Base-by-base conservation (phyloP, 2,797 vertebrate species). In the Ispidina picta region DNA sequence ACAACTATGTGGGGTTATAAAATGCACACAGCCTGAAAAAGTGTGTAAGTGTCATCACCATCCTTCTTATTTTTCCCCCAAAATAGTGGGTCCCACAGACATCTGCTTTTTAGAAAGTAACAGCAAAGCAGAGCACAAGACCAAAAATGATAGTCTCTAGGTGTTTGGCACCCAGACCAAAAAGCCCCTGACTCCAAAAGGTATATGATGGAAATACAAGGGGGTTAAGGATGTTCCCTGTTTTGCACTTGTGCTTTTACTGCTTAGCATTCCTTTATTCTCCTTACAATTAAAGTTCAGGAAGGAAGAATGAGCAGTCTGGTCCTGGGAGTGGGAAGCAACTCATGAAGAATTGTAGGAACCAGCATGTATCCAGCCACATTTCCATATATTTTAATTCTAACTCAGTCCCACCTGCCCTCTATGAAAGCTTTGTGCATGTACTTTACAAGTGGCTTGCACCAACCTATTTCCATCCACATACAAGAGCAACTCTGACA, bases 21-120 rank as follows among this genome's bases (percentile, higher is more conserved):
- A 86, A 88, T 89, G 66, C 71, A 29, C 39, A 58, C 49, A 73
- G 4, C 46, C 60, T 83, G 51, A 92, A 92, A 71, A 93, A 83
- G 26, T 37, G 21, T 55, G 80, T 68, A 73, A 44, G 31, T 62
- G 21, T 74, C 2, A 0, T 55, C 39, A 63, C 59, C 25, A 48
- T 58, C 48, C 15, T 75, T 75, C 15, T 33, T 33, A 14, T 51
- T 13, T n/a, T 31, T 7, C 19, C 4, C 4, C 4, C 6, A 43
- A 80, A 86, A 43, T 7, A 74, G 39, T 81, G 65, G 46, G 82
- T 95, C 75, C 80, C 63, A 88, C 94, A 95, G 54, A 23, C 60
- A 77, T 51, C 68, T 78, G 7, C 31, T 87, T 94, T 94, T 85
- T 70, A 74, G 74, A 69, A 49, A 37, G 58, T 86, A 92, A 88